Evolutionary conservation across 1,140 invertebrate genomes (phyloP).

Genomic region (Planococcus citri): DNA sequence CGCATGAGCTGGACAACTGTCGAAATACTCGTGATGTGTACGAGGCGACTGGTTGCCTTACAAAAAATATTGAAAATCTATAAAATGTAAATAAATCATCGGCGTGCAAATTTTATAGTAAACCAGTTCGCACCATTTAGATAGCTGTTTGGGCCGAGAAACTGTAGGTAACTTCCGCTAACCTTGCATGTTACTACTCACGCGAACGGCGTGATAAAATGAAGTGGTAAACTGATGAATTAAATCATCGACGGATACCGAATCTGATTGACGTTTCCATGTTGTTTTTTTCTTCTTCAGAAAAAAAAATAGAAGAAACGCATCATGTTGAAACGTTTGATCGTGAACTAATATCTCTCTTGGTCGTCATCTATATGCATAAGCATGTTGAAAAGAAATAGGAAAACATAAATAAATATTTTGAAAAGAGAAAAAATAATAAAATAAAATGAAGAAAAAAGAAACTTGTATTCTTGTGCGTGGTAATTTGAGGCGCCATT

Average conservation of each 20-base stretch:
- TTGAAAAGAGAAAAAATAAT: neutral
- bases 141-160: neutral
- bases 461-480: constrained; percentile 11
- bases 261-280: constrained; percentile 10
- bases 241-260: neutral
- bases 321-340: constrained; percentile 1
- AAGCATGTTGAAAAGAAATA: neutral
- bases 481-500: constrained; percentile 17
- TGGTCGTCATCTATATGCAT: neutral
- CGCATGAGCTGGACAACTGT: no score
- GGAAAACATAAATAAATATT: neutral
- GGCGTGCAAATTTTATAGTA: no score
- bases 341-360: neutral
- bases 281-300: neutral
- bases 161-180: neutral
- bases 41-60: no score
- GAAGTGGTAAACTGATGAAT: neutral
- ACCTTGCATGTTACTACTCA: neutral
- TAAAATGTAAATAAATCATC: no score
- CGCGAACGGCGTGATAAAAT: neutral
- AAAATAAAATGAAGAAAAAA: neutral
- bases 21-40: no score
- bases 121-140: no score
- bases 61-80: no score
- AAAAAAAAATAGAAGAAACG: neutral